Percentiles rank a stretch among this genome's conserved stretches.
These are phyloP conservation scores for Rhinophrynus dorsalis DNA, from an alignment of 2,797 vertebrate species.

Conservation along the genomic window DNA sequence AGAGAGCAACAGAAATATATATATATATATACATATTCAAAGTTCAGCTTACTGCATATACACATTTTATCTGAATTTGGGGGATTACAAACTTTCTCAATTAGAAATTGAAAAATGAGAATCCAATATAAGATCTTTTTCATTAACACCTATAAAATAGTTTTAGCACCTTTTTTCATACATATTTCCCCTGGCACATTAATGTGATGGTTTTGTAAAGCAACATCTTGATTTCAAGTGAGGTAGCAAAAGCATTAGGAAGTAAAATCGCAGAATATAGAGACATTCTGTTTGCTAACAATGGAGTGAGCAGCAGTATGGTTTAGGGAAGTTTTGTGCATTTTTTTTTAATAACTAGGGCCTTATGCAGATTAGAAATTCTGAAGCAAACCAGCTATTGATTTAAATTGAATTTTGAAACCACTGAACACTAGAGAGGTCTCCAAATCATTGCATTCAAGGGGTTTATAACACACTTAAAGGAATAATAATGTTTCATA, in stretches of 20 bases:
- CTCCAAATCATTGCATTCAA: no score
- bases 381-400: no score
- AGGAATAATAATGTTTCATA: no score
- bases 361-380: no score
- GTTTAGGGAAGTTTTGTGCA: no score
- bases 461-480: no score
- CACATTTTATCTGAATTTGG: conserved; percentile 31
- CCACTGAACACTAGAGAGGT: no score
- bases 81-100: conserved; percentile 41
- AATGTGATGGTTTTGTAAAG: conserved; percentile 39
- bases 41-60: conserved; percentile 35
- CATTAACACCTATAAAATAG: conserved; percentile 45
- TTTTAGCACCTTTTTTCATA: conserved; percentile 46
- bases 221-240: conserved; percentile 39
- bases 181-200: conserved; percentile 40
- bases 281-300: neutral
- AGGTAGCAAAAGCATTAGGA: conserved; percentile 48
- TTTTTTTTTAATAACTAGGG: no score
- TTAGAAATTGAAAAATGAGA: conserved; percentile 40
- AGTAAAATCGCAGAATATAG: conserved; percentile 16
- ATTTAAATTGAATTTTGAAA: no score
- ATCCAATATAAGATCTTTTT: conserved; percentile 42
- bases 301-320: neutral
- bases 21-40: conserved; percentile 42
- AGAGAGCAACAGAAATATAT: conserved; percentile 41